Base-by-base conservation (phyloP, 2,113 vertebrate genomes). In the Tragulus kanchil region DNA sequence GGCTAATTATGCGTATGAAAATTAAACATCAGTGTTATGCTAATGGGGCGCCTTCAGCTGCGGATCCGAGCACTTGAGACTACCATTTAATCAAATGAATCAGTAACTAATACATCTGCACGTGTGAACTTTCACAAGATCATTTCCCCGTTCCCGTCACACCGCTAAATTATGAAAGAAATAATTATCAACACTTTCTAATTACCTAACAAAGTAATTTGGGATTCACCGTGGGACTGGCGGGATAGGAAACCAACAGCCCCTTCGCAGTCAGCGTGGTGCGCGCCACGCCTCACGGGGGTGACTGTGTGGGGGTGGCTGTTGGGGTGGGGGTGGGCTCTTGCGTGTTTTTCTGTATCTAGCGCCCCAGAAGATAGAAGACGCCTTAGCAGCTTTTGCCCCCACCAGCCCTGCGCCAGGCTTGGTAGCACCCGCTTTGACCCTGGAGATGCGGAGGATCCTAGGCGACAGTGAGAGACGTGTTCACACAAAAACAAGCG, bases 1-100 rank as follows among this genome's bases (percentile, higher is more conserved):
- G 99, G 99, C 99, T 99, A 99, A 99, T 99, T 99, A 99, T 99
- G 99, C 99, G 99, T 99, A 99, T 99, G 99, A 99, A 99, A 99
- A 99, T 99, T 99, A 99, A 99, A 99, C 99, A 99, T 99, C 98
- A 99, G 99, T 99, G 99, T 99, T 99, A 99, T 99, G 99, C 99
- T 99, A 99, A 99, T 99, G 98, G 98, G 97, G 98, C 99, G 99
- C 98, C 99, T 99, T 99, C 99, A 99, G 99, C 99, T 99, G 99
- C 98, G 98, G 99, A 99, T 99, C 99, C 98, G 98, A 99, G 99
- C 99, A 99, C 99, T 99, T 99, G 99, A 99, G 99, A 99, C 99
- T 99, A 99, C 98, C 99, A 99, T 99, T 99, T 99, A 99, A 99
- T 99, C 99, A 99, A 99, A 99, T 99, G 99, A 99, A 99, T 99